These are phyloP conservation scores for Stegostoma tigrinum DNA, from an alignment of 2,113 vertebrate species.

Conservation along the genomic window DNA sequence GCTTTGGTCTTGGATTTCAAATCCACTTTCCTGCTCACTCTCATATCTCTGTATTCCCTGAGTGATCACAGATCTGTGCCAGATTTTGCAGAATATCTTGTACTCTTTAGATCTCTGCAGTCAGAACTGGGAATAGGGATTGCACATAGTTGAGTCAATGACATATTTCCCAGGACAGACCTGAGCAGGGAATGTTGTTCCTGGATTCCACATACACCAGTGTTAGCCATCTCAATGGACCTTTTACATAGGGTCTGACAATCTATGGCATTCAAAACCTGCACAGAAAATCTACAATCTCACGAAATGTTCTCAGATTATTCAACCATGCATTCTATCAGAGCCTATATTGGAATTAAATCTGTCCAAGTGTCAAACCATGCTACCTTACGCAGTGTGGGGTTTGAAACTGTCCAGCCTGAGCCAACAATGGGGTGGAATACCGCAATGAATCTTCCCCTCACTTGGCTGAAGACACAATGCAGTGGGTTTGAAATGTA, in stretches of 20 bases:
- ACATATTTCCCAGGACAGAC: background rate
- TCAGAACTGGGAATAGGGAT: background rate
- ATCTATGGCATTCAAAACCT: background rate
- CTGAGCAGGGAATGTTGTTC: background rate
- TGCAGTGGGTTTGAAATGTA: background rate
- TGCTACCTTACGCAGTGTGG: background rate
- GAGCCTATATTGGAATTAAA: background rate
- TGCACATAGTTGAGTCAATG: background rate
- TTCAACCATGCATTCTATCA: background rate
- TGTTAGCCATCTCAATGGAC: background rate
- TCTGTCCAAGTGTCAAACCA: background rate
- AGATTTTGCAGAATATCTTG: background rate
- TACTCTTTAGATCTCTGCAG: background rate
- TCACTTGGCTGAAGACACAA: background rate
- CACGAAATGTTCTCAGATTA: background rate
- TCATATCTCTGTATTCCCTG: no score
- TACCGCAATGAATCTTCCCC: background rate
- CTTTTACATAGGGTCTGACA: background rate
- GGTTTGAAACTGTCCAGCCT: background rate
- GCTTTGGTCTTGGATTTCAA: no score
- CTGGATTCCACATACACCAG: background rate
- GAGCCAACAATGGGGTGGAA: background rate
- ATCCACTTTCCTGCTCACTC: no score
- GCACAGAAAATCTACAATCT: background rate
- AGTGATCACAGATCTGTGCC: no score